Evolutionary conservation across 2,797 vertebrate genomes (phyloP).

Genomic region (Ptychadena robeensis): DNA sequence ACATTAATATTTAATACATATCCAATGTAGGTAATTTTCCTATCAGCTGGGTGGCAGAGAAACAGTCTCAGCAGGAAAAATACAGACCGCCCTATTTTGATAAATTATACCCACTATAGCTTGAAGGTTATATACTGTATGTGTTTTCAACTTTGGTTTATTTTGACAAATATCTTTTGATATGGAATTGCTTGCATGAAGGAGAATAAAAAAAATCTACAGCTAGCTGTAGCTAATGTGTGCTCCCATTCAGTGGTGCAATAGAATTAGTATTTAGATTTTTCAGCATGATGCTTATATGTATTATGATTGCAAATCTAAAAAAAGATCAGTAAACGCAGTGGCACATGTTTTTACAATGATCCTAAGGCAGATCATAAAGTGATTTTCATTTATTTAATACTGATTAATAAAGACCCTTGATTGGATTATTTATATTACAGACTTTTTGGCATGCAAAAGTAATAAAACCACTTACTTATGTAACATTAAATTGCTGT

Average conservation of each 20-base stretch:
- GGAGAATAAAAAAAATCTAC: not conserved
- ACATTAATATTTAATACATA: not conserved
- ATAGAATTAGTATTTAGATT: not conserved
- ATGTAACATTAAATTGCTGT: no score
- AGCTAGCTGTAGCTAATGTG: not conserved
- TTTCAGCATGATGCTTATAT: not conserved
- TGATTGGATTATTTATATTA: no score
- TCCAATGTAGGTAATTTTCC: not conserved
- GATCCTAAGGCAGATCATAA: no score
- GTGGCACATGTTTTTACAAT: not conserved
- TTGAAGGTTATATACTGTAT: not conserved
- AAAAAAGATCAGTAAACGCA: not conserved
- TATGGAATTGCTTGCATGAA: not conserved
- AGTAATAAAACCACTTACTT: no score
- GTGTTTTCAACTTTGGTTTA: conserved; percentile 7
- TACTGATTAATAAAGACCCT: no score
- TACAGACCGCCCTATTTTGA: not conserved
- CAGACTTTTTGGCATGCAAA: no score
- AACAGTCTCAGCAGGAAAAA: not conserved
- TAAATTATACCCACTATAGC: not conserved
- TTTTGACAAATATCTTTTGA: not conserved
- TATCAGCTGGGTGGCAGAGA: not conserved
- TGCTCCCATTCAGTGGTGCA: not conserved
- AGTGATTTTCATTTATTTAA: no score
- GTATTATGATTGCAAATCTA: not conserved